Evolutionary conservation across 2,797 vertebrate species (phyloP).

Genomic region (Sphenodon punctatus): DNA sequence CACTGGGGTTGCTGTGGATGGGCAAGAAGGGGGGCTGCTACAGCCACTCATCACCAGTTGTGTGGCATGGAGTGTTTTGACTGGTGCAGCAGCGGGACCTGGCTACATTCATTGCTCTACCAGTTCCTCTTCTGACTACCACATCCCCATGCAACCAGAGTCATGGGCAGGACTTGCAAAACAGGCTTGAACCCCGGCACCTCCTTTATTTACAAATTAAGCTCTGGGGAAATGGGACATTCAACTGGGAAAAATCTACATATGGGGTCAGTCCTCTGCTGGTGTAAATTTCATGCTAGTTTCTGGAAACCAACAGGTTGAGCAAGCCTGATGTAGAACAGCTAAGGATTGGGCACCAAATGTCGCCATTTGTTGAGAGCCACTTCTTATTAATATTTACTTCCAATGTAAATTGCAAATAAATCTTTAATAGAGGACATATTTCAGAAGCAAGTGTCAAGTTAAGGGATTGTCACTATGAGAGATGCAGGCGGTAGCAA

Average conservation of each 20-base stretch:
- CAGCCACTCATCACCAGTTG: too few relatives aligned
- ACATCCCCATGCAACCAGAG: too few relatives aligned
- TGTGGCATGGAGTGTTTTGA: too few relatives aligned
- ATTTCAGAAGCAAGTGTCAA: conserved; percentile 21
- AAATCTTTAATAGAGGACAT: conserved; percentile 1
- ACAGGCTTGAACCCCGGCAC: too few relatives aligned
- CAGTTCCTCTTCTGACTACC: too few relatives aligned
- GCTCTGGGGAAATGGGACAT: background rate
- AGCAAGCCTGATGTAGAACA: background rate
- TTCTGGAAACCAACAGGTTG: too few relatives aligned
- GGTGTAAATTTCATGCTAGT: background rate
- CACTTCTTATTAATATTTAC: conserved; percentile 27
- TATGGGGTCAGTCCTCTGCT: background rate
- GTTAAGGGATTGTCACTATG: conserved; percentile 10
- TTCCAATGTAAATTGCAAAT: conserved; percentile 34
- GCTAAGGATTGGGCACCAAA: background rate
- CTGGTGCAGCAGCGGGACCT: too few relatives aligned
- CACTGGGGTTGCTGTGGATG: too few relatives aligned
- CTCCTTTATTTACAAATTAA: too few relatives aligned
- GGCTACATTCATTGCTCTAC: too few relatives aligned
- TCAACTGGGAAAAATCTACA: background rate
- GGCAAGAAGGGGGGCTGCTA: too few relatives aligned
- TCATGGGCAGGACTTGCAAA: too few relatives aligned
- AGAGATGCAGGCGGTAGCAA: background rate
- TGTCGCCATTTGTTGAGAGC: background rate